These are phyloP conservation scores for Colostygia pectinataria DNA, from an alignment of 2,888 invertebrate genomes.

Conservation along the genomic window DNA sequence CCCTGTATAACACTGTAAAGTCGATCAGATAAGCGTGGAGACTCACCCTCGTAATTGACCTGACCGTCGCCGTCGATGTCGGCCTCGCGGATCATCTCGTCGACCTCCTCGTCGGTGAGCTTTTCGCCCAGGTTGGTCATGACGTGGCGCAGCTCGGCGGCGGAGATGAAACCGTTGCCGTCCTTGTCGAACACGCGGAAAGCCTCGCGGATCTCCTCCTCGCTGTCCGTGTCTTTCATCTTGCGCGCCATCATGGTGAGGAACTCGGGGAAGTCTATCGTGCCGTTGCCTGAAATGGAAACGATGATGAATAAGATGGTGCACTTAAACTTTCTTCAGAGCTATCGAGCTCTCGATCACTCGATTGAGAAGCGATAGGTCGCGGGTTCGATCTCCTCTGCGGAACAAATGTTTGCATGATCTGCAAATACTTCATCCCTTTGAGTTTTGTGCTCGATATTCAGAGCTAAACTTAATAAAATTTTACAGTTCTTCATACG, in stretches of 20 bases:
- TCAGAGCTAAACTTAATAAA: too few species aligned
- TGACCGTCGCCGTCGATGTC: slow-evolving; percentile 99
- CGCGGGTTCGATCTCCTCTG: too few species aligned
- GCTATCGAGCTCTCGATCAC: too few species aligned
- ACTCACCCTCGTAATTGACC: slow-evolving; percentile 97
- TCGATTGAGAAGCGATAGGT: too few species aligned
- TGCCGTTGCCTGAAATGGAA: slow-evolving; percentile 94
- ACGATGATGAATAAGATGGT: not conserved
- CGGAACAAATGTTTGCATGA: too few species aligned
- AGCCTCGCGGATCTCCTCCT: slow-evolving; percentile 99
- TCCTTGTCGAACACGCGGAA: slow-evolving; percentile 99
- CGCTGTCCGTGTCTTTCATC: slow-evolving; percentile 99
- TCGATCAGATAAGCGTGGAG: not conserved
- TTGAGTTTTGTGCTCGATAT: too few species aligned
- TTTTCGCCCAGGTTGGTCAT: slow-evolving; percentile 99
- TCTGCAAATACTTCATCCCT: too few species aligned
- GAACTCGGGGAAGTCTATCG: slow-evolving; percentile 99
- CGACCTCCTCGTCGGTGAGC: slow-evolving; percentile 99
- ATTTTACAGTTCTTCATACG: too few species aligned
- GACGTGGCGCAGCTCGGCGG: slow-evolving; percentile 98
- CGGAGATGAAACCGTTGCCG: slow-evolving; percentile 99
- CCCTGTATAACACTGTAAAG: too few species aligned
- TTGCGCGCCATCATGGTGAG: slow-evolving; percentile 99
- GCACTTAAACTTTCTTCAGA: too few species aligned
- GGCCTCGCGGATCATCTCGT: slow-evolving; percentile 99